These are phyloP conservation scores for Sarcophaga rosellei DNA, from an alignment of 2,888 invertebrate genomes.

Conservation along the genomic window DNA sequence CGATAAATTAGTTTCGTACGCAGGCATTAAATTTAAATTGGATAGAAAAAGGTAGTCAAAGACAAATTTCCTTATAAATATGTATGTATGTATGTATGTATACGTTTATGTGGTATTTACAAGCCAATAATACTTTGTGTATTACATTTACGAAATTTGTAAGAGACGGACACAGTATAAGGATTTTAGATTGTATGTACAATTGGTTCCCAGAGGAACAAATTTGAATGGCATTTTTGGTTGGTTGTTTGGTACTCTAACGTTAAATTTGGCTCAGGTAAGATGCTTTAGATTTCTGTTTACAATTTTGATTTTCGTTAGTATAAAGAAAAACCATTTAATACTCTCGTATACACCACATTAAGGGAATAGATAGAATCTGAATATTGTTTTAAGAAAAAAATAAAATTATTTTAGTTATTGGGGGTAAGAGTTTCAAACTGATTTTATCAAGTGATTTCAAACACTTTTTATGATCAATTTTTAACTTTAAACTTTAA, in stretches of 20 bases:
- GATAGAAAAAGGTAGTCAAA: background rate
- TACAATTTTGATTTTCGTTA: conserved; percentile 14
- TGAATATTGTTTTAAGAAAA: background rate
- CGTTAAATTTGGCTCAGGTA: background rate
- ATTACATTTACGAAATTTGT: background rate
- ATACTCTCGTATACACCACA: background rate
- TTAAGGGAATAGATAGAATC: background rate
- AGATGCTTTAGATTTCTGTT: background rate
- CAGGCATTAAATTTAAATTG: background rate
- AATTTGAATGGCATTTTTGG: background rate
- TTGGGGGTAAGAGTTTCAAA: background rate
- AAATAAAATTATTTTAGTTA: background rate
- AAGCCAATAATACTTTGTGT: no score
- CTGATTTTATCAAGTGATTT: no score
- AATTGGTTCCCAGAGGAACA: conserved; percentile 15
- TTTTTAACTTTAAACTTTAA: no score
- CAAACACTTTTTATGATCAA: no score
- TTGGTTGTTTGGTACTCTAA: background rate
- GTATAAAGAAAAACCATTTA: background rate
- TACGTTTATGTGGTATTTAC: background rate
- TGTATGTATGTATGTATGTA: no score
- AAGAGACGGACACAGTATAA: background rate
- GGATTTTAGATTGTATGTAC: background rate
- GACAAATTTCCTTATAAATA: background rate
- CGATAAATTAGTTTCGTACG: conserved; percentile 22